Evolutionary conservation across 2,797 vertebrate species (phyloP).

Genomic region (Pogoniulus pusillus): DNA sequence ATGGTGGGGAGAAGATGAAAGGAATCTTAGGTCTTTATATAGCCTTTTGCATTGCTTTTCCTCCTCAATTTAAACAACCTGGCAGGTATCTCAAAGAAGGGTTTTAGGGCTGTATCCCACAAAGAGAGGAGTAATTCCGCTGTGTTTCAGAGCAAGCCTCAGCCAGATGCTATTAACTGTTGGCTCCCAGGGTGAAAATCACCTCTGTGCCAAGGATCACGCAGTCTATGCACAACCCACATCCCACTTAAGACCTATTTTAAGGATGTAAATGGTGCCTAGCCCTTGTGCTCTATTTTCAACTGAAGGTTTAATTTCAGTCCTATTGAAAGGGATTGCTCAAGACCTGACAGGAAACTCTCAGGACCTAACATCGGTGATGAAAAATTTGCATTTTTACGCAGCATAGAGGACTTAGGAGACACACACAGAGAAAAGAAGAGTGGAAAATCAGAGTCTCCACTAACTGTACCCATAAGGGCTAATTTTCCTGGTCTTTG

Average conservation of each 20-base stretch:
- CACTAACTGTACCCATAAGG: background rate
- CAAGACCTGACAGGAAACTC: background rate
- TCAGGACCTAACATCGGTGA: background rate
- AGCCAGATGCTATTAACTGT: conserved; percentile 9
- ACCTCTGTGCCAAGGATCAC: background rate
- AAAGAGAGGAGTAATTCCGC: background rate
- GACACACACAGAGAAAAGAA: background rate
- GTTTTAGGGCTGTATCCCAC: background rate
- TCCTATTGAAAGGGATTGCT: background rate
- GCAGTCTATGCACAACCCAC: conserved; percentile 1
- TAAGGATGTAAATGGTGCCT: conserved; percentile 26
- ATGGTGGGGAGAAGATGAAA: background rate
- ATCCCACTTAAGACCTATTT: conserved; percentile 37
- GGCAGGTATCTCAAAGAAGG: background rate
- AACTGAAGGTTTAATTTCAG: conserved; percentile 24
- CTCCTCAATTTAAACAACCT: conserved; percentile 2
- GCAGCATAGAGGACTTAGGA: background rate
- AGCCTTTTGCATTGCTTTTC: background rate
- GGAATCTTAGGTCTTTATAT: background rate
- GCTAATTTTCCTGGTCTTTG: conserved; percentile 16
- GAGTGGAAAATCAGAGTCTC: background rate
- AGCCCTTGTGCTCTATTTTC: conserved; percentile 5
- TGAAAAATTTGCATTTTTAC: background rate
- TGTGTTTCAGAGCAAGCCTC: background rate
- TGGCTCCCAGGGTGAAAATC: conserved; percentile 44